Evolutionary conservation across 2,113 vertebrate genomes (phyloP), one percentile per base, ranked within the genome.

Genomic region (Scytalopus superciliaris): DNA sequence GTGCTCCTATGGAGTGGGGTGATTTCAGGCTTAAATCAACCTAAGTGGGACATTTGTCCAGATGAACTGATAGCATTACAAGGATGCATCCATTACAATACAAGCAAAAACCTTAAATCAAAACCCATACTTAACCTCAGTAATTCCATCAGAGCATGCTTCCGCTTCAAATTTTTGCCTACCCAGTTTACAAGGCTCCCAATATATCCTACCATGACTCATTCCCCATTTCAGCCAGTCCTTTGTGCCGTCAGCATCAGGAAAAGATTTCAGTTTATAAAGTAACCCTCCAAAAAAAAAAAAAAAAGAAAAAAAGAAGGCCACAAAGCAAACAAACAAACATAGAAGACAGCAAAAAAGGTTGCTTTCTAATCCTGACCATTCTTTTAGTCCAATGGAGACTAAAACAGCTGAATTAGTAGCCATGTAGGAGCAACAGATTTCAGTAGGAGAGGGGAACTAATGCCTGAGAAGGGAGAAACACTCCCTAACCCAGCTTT

Each of bases 21-120:
- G 82, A 59, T 83, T 94, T 91, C 50, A 77, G 68, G n/a, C 44
- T 94, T 96, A 90, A 90, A 96, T 93, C 72, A 95, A 31, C 56
- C 55, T 49, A 55, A 84, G 81, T 50, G 64, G 81, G 85, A 88
- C 52, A 33, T 13, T 88, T 9, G 1, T 80, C 72, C 52, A n/a
- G 55, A 67, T 92, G 79, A 96, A 80, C 42, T 2, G 33, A 52
- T 44, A 37, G 66, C 14, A 30, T 44, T 93, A 40, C 47, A 64
- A 39, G 39, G 39, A 80, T 93, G 75, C 33, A 86, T 79, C 52
- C 52, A 25, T 88, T 85, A 50, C 59, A 88, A 68, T 56, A 45
- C 35, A 64, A 67, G 31, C 64, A 86, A 73, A 93, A 94, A 59
- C 75, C 42, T 55, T 86, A 70, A 89, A 88, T 96, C 85, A 94